Evolutionary conservation across 2,797 vertebrate species (phyloP).

Genomic region (Jordanella pulchra): DNA sequence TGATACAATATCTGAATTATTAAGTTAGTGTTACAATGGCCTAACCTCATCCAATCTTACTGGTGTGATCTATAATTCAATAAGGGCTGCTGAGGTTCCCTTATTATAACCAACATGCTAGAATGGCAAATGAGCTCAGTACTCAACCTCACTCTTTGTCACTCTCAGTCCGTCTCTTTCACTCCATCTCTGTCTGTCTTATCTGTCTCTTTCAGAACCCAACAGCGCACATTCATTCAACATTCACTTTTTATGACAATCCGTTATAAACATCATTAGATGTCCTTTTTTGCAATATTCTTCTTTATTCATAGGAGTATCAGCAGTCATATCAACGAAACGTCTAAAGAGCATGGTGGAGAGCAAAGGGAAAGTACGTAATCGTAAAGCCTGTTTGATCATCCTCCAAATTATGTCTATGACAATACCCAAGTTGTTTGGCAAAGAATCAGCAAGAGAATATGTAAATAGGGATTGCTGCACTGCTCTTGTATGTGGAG

Average conservation of each 20-base stretch:
- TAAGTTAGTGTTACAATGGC: constrained; percentile 74
- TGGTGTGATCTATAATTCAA: constrained; percentile 81
- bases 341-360: constrained; percentile 46
- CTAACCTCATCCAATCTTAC: constrained; percentile 80
- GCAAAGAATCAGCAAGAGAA: constrained; percentile 65
- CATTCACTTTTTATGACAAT: constrained; percentile 41
- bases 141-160: constrained; percentile 58
- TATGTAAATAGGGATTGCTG: constrained; percentile 68
- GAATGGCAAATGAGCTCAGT: constrained; percentile 68
- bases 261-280: constrained; percentile 60
- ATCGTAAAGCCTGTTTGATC: constrained; percentile 72
- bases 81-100: constrained; percentile 73
- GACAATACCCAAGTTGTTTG: constrained; percentile 78
- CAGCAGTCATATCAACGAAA: constrained; percentile 38
- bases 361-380: constrained; percentile 45
- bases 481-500: constrained; percentile 56
- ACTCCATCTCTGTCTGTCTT: constrained; percentile 38
- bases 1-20: constrained; percentile 82
- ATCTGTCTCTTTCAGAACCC: constrained; percentile 52
- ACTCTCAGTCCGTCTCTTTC: constrained; percentile 55
- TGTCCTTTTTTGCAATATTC: constrained; percentile 25
- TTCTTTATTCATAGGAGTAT: constrained; percentile 55
- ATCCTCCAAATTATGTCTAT: constrained; percentile 75
- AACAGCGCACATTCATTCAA: constrained; percentile 32
- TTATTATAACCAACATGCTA: constrained; percentile 75